phyloP scores from a whole-genome alignment of 2,797 vertebrate species.

The Pangasius sanitwongsei region DNA sequence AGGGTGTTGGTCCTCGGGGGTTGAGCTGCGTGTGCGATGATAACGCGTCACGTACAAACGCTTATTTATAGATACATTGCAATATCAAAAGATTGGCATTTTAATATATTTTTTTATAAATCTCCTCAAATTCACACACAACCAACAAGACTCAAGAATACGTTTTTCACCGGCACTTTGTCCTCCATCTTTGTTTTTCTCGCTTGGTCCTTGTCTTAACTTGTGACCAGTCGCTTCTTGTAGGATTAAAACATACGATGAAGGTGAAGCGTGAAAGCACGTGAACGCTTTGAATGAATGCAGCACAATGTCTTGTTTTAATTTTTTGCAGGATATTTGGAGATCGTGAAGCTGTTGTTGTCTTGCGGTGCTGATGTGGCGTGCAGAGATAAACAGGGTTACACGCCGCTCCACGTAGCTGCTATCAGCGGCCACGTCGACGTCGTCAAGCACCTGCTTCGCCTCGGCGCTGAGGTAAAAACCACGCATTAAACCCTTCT shows the following conservation, averaged over 20 bases:
- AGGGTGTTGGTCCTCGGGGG: too few species aligned
- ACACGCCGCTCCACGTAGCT: slow-evolving; percentile 92
- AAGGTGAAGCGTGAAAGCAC: not conserved
- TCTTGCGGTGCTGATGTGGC: slow-evolving; percentile 87
- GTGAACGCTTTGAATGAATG: too few species aligned
- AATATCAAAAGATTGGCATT: too few species aligned
- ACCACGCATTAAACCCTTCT: too few species aligned
- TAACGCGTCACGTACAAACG: too few species aligned
- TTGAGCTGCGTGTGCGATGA: too few species aligned
- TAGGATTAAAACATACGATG: not conserved
- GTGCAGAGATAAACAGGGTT: slow-evolving; percentile 93
- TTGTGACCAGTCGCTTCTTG: too few species aligned
- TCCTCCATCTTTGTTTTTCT: not conserved
- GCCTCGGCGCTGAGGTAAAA: slow-evolving; percentile 88
- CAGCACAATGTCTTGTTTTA: not conserved
- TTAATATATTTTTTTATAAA: too few species aligned
- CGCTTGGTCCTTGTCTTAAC: not conserved
- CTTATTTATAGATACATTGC: too few species aligned
- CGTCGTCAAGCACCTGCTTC: slow-evolving; percentile 90
- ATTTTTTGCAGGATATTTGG: slow-evolving; percentile 84
- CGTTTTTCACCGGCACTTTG: not conserved
- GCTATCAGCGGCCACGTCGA: slow-evolving; percentile 92
- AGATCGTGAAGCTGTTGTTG: slow-evolving; percentile 91
- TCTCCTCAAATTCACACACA: too few species aligned
- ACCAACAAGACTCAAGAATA: not conserved